These are phyloP conservation scores for Metellina segmentata DNA, from an alignment of 2,888 invertebrate genomes.

Conservation along the genomic window DNA sequence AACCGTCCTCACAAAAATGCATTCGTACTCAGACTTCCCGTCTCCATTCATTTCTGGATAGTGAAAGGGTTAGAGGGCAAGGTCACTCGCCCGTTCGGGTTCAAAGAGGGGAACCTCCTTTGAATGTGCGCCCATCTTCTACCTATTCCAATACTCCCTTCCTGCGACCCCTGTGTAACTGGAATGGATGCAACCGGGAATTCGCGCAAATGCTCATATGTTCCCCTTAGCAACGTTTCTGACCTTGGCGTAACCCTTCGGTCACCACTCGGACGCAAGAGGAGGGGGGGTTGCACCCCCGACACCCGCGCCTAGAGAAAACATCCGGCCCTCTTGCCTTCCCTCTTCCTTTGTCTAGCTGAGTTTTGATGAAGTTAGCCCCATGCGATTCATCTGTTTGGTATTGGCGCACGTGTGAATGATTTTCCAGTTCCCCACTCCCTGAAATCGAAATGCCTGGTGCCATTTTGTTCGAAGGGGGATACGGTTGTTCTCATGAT, in stretches of 20 bases:
- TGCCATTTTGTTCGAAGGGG: not conserved
- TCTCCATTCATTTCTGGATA: too few relatives aligned
- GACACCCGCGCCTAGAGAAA: not conserved
- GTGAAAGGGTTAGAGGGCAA: too few relatives aligned
- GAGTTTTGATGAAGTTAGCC: conserved; percentile 39
- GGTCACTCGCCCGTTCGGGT: too few relatives aligned
- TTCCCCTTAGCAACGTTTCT: not conserved
- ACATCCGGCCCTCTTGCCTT: not conserved
- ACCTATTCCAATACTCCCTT: too few relatives aligned
- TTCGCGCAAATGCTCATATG: too few relatives aligned
- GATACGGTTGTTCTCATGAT: not conserved
- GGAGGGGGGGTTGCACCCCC: not conserved
- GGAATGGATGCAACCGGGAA: too few relatives aligned
- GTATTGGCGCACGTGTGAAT: conserved; percentile 20
- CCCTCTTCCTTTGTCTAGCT: not conserved
- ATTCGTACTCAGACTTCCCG: too few relatives aligned
- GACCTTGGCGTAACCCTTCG: not conserved
- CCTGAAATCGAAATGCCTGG: conserved; percentile 8
- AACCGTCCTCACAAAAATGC: too few relatives aligned
- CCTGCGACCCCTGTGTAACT: too few relatives aligned
- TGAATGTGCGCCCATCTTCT: too few relatives aligned
- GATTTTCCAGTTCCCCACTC: not conserved
- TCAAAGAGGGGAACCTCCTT: too few relatives aligned
- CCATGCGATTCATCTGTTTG: conserved; percentile 26
- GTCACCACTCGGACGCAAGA: not conserved